These are phyloP conservation scores for Chrysopa pallens DNA, from an alignment of 1,140 invertebrate genomes.

Conservation along the genomic window DNA sequence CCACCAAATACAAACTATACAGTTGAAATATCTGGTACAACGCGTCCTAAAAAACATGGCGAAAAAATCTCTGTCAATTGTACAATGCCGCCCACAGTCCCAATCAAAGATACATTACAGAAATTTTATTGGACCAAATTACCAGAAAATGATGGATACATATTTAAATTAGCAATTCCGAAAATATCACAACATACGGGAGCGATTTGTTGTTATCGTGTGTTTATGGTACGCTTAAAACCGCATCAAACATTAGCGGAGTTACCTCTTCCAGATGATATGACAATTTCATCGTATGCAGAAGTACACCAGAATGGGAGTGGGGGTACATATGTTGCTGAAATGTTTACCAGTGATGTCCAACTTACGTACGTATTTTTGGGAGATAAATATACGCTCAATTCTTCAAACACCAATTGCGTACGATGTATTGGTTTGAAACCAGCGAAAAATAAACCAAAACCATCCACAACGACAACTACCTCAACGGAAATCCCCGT, in stretches of 20 bases:
- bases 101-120: slow-evolving; percentile 40
- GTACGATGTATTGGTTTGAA: slow-evolving; percentile 19
- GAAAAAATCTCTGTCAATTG: slow-evolving; percentile 37
- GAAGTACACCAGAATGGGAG: slow-evolving; percentile 43
- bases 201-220: slow-evolving; percentile 67
- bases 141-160: slow-evolving; percentile 37
- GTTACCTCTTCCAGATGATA: slow-evolving; percentile 43
- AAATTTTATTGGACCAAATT: slow-evolving; percentile 53
- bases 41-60: slow-evolving; percentile 45
- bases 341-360: slow-evolving; percentile 48
- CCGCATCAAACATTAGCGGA: slow-evolving; percentile 41
- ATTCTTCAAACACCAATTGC: slow-evolving; percentile 22
- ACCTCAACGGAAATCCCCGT: too few relatives aligned
- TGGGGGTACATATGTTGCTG: slow-evolving; percentile 61
- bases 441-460: background rate
- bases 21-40: slow-evolving; percentile 48
- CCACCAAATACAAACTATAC: slow-evolving; percentile 67
- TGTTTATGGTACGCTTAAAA: slow-evolving; percentile 55
- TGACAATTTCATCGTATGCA: slow-evolving; percentile 48
- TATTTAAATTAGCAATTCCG: slow-evolving; percentile 52
- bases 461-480: too few relatives aligned
- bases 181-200: slow-evolving; percentile 68
- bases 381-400: slow-evolving; percentile 33
- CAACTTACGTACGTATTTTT: slow-evolving; percentile 41
- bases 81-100: slow-evolving; percentile 46